Percentiles rank a stretch among this genome's conserved stretches.
Evolutionary conservation across 2,888 invertebrate species (phyloP).

Genomic region (Drosophila limbata): DNA sequence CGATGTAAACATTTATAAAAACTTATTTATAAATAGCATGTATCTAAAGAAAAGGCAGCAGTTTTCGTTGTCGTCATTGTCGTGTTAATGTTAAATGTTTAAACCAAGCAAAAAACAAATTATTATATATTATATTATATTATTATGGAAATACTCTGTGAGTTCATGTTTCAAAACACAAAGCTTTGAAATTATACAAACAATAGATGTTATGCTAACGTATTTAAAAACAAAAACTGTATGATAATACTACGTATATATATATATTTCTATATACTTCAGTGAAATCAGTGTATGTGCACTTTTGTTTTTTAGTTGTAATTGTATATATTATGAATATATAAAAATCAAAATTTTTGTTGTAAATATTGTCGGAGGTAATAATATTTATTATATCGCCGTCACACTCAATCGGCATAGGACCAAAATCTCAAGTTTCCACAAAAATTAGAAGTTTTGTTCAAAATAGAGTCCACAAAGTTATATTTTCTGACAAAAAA

Average conservation of each 20-base stretch:
- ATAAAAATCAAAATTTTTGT: not conserved
- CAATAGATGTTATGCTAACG: constrained; percentile 68
- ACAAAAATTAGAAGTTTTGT: not conserved
- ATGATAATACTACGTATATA: not conserved
- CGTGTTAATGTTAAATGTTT: constrained; percentile 73
- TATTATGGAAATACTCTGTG: constrained; percentile 81
- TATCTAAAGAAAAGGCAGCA: constrained; percentile 59
- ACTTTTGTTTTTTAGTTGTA: not conserved
- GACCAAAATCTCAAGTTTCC: not conserved
- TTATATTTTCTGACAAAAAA: not conserved
- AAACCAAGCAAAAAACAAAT: constrained; percentile 44
- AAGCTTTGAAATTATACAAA: constrained; percentile 74
- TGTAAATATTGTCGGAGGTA: not conserved
- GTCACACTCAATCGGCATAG: not conserved
- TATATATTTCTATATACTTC: constrained; percentile 21
- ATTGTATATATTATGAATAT: not conserved
- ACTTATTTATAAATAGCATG: constrained; percentile 60
- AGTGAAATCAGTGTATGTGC: not conserved
- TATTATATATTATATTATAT: constrained; percentile 73
- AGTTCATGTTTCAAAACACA: constrained; percentile 75
- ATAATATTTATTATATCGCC: not conserved
- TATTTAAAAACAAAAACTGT: constrained; percentile 39
- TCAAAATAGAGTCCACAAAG: not conserved
- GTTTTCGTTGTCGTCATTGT: constrained; percentile 52
- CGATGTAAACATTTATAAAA: constrained; percentile 72